phyloP scores from a whole-genome alignment of 64 coral and sea anemone species.

The Dendronephthya gigantea region DNA sequence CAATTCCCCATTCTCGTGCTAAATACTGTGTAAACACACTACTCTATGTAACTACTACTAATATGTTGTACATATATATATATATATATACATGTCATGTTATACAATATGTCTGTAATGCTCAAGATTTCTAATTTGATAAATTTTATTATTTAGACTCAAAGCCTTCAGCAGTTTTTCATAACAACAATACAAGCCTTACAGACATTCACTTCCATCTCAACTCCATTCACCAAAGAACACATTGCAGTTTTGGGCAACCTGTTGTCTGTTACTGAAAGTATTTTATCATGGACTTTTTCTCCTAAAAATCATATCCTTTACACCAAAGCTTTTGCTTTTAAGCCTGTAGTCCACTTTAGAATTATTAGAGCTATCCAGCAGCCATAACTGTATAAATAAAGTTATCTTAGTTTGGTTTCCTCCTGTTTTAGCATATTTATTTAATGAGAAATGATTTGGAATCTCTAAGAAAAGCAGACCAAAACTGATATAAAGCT shows the following conservation, averaged over 20 bases:
- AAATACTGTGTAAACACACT: no score
- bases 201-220: conserved; percentile 14
- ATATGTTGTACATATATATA: no score
- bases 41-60: no score
- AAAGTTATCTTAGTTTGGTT: neutral
- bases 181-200: conserved; percentile 31
- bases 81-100: neutral
- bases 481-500: no score
- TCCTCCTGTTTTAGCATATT: no score
- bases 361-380: neutral
- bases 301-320: conserved; percentile 84
- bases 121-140: neutral
- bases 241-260: conserved; percentile 44
- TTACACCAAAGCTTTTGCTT: neutral
- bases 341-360: neutral
- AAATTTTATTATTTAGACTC: neutral
- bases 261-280: conserved; percentile 70
- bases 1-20: neutral
- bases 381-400: no score
- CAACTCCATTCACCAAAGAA: conserved; percentile 16
- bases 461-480: no score
- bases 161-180: conserved; percentile 31
- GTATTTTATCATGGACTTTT: conserved; percentile 77
- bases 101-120: neutral
- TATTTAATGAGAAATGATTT: no score